These are phyloP conservation scores for Entomyzon cyanotis DNA, from an alignment of 2,113 vertebrate genomes.

Conservation along the genomic window DNA sequence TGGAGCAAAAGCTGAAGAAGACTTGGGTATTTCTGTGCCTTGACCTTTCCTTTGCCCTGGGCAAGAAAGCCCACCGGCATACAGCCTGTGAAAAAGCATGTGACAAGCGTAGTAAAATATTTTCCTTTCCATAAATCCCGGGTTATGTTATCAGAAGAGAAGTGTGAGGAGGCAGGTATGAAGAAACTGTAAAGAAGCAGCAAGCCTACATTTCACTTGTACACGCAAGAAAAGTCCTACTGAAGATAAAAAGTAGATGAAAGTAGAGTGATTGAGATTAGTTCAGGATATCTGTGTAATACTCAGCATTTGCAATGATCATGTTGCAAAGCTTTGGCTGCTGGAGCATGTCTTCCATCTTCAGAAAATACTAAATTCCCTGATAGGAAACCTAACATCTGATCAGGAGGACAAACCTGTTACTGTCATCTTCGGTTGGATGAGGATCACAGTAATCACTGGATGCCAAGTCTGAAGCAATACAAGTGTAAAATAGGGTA, in stretches of 20 bases:
- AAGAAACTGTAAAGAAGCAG: neutral
- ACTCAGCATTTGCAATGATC: neutral
- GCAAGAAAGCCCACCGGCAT: constrained; percentile 29
- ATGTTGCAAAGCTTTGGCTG: neutral
- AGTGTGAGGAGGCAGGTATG: neutral
- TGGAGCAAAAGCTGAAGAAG: neutral
- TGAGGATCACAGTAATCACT: neutral
- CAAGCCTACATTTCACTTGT: neutral
- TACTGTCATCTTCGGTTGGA: neutral
- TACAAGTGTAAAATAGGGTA: neutral
- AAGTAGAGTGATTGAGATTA: neutral
- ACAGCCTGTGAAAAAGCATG: neutral
- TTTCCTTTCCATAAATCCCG: constrained; percentile 14
- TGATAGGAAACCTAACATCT: neutral
- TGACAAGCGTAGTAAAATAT: neutral
- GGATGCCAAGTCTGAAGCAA: neutral
- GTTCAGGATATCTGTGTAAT: neutral
- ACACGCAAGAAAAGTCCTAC: neutral
- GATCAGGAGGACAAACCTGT: neutral
- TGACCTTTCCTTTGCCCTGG: constrained; percentile 38
- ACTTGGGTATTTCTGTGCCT: constrained; percentile 41
- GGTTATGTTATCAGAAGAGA: neutral
- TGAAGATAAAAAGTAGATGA: neutral
- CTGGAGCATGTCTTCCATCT: neutral
- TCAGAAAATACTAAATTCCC: neutral